Percentiles rank a stretch among this genome's conserved stretches.
phyloP scores from a whole-genome alignment of 2,888 invertebrate genomes.

The Erpobdella octoculata region DNA sequence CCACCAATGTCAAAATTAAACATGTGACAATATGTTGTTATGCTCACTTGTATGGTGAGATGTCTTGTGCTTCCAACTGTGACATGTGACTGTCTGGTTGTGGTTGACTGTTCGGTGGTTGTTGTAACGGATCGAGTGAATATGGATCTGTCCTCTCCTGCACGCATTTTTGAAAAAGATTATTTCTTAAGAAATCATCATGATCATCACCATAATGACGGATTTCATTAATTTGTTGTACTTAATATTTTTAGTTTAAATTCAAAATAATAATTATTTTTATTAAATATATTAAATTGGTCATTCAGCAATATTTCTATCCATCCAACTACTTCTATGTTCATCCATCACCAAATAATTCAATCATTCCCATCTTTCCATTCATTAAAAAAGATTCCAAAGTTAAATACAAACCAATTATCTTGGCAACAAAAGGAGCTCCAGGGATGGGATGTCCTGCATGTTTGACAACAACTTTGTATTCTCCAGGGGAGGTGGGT shows the following conservation, averaged over 20 bases:
- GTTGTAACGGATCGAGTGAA: slow-evolving; percentile 10
- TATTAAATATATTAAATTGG: too few species aligned
- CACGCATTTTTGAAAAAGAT: too few species aligned
- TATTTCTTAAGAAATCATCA: too few species aligned
- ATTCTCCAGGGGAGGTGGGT: slow-evolving; percentile 30
- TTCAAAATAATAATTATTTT: too few species aligned
- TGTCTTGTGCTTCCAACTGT: slow-evolving; percentile 94
- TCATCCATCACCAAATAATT: background rate
- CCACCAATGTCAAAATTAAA: background rate
- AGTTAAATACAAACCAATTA: slow-evolving; percentile 12
- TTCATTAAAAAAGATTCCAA: background rate
- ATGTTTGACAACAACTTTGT: slow-evolving; percentile 31
- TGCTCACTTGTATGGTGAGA: slow-evolving; percentile 56
- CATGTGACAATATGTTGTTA: too few species aligned
- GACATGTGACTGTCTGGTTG: slow-evolving; percentile 64
- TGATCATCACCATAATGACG: background rate
- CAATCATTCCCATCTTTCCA: background rate
- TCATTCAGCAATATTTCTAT: background rate
- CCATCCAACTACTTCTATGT: background rate
- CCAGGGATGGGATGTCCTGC: slow-evolving; percentile 31
- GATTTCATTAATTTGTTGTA: background rate
- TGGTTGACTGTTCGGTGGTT: slow-evolving; percentile 21
- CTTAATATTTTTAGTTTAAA: background rate
- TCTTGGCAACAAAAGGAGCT: slow-evolving; percentile 31
- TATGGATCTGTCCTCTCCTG: slow-evolving; percentile 25